Percentiles rank a stretch among this genome's conserved stretches.
These are phyloP conservation scores for Thalpophila matura DNA, from an alignment of 2,888 invertebrate genomes.

Conservation along the genomic window DNA sequence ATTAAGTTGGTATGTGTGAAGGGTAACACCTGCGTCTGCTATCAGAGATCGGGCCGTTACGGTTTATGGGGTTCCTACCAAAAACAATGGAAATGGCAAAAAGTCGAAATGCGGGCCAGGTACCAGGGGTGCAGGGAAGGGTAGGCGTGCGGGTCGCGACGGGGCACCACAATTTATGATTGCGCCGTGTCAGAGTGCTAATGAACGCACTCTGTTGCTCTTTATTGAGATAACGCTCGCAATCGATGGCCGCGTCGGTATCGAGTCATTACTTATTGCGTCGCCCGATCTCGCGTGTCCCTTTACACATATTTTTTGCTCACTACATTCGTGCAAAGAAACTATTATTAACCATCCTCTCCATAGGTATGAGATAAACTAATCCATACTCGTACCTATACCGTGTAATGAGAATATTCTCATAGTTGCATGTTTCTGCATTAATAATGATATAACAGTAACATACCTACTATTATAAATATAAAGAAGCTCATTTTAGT, in stretches of 20 bases:
- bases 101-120: conserved; percentile 85
- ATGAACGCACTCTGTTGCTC: conserved; percentile 90
- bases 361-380: conserved; percentile 76
- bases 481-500: conserved; percentile 69
- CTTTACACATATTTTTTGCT: conserved; percentile 81
- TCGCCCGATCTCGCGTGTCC: conserved; percentile 85
- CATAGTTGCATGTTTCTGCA: conserved; percentile 64
- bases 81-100: conserved; percentile 90
- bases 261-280: conserved; percentile 85
- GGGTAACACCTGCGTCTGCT: conserved; percentile 86
- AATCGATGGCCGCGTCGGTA: conserved; percentile 80
- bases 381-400: conserved; percentile 77
- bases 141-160: conserved; percentile 86
- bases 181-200: conserved; percentile 89
- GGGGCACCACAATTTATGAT: conserved; percentile 90
- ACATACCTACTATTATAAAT: conserved; percentile 51
- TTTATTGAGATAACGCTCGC: conserved; percentile 90
- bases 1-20: conserved; percentile 88
- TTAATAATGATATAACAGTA: conserved; percentile 66
- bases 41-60: conserved; percentile 87
- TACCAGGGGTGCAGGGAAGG: conserved; percentile 78
- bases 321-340: conserved; percentile 79
- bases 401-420: conserved; percentile 73
- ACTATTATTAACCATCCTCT: conserved; percentile 82
- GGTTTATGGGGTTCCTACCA: conserved; percentile 85